Conservation (phyloP, 2,113 vertebrate species). For the Burhinus bistriatus region DNA sequence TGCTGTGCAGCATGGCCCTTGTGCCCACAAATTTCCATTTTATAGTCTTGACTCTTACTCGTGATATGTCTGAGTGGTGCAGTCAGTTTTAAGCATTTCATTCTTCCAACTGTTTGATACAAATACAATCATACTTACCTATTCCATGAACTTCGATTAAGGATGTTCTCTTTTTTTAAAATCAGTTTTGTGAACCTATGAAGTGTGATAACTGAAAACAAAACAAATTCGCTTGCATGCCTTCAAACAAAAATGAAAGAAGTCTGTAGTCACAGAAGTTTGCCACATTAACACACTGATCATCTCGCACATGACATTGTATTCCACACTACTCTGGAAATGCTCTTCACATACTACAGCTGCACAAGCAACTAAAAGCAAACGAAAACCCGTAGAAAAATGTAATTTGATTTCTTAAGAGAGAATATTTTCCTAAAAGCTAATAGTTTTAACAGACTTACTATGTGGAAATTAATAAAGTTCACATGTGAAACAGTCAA, state of each 20-base stretch:
- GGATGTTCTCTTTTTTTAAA: neutral
- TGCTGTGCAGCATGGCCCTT: neutral
- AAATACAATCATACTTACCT: neutral
- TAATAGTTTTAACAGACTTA: neutral
- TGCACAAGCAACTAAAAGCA: neutral
- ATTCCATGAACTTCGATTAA: neutral
- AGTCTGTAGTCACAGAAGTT: neutral
- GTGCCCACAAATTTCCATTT: neutral
- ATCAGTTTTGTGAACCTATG: neutral
- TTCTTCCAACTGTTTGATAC: neutral
- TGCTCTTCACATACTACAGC: neutral
- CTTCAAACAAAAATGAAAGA: neutral
- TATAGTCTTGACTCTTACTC: neutral
- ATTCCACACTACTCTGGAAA: neutral
- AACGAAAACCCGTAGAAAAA: neutral
- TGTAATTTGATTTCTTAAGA: neutral
- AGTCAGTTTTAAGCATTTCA: neutral
- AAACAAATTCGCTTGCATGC: neutral
- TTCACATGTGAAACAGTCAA: accelerated
- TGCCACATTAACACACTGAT: accelerated
- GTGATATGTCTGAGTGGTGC: accelerated
- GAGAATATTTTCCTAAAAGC: neutral
- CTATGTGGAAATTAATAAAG: neutral
- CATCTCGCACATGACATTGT: neutral
- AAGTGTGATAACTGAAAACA: neutral